Evolutionary conservation across 1,140 invertebrate species (phyloP), one percentile per base, ranked within the genome.

Genomic region (Andricus grossulariae): DNA sequence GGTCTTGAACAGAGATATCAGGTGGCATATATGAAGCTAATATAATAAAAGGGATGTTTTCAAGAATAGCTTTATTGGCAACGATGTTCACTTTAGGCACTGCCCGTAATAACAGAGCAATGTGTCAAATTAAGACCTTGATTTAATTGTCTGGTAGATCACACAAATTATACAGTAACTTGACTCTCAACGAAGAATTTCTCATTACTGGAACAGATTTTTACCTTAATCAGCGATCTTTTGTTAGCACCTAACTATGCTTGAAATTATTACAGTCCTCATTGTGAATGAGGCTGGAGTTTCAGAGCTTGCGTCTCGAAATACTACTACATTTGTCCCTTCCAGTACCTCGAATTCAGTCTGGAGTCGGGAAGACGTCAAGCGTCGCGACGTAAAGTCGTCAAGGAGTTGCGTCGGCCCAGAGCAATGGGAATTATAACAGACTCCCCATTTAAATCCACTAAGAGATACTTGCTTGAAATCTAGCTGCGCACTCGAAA

Each of bases 391-490:
- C 60, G 60, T 32, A 32, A 66, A 66, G 60, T 39, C 25, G 60
- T 66, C 60, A 66, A 66, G 57, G 32, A 66, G 57, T 66, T 66
- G 32, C 16, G 57, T 66, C 12, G 25, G 57, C 25, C 57, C 57
- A 66, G 25, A 66, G 39, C 3, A 39, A 39, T 39, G 39, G 5
- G 39, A 39, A 39, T 39, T 39, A 32, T 32, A 32, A 60, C 21
- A 60, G 57, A 60, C 21, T 60, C 15, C 57, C 57, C 57, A 60
- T 60, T 60, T 60, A 60, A 60, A 60, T 66, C 39, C 32, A 66
- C 60, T 66, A 16, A 66, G 32, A 25, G 60, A 66, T 66, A 16
- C 25, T 15, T 66, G 60, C 21, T 66, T 45, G 60, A 66, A 66
- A 66, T 66, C 60, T 39, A 66, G 60, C 60, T 25, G 21, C 13